A percentile compares a stretch with the other conserved stretches of the same genome.
Conservation (phyloP, 2,888 invertebrate genomes). For the Sericinus montela region DNA sequence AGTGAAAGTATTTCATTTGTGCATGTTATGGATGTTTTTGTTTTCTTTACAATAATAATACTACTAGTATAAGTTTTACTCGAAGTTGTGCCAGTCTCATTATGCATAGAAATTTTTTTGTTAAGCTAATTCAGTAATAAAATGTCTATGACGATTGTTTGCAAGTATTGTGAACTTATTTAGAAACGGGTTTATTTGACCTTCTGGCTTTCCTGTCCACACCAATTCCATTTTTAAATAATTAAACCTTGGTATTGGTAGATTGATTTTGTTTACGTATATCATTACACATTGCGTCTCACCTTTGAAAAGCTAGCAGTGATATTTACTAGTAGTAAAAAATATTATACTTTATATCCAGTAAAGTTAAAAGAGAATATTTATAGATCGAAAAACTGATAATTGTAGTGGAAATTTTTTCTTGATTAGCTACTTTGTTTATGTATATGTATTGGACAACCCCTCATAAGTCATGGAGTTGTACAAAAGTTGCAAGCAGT, state of each 20-base stretch:
- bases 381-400: too few species aligned
- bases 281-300: too few species aligned
- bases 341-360: too few species aligned
- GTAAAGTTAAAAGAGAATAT: too few species aligned
- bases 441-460: too few species aligned
- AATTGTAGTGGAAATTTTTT: too few species aligned
- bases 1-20: constrained; percentile 52
- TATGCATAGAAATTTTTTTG: neutral
- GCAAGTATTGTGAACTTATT: neutral
- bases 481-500: too few species aligned
- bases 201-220: constrained; percentile 27
- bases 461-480: too few species aligned
- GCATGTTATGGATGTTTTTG: constrained; percentile 10
- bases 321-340: too few species aligned
- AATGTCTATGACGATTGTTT: neutral
- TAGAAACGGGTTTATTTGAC: constrained; percentile 32
- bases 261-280: too few species aligned
- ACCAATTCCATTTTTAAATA: constrained; percentile 18
- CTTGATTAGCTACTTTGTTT: too few species aligned
- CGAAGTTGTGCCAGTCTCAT: neutral
- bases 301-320: too few species aligned
- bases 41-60: neutral
- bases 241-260: constrained; percentile 1
- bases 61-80: neutral
- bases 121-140: neutral